Conservation (phyloP, 2,113 vertebrate species). For the Neotoma lepida region DNA sequence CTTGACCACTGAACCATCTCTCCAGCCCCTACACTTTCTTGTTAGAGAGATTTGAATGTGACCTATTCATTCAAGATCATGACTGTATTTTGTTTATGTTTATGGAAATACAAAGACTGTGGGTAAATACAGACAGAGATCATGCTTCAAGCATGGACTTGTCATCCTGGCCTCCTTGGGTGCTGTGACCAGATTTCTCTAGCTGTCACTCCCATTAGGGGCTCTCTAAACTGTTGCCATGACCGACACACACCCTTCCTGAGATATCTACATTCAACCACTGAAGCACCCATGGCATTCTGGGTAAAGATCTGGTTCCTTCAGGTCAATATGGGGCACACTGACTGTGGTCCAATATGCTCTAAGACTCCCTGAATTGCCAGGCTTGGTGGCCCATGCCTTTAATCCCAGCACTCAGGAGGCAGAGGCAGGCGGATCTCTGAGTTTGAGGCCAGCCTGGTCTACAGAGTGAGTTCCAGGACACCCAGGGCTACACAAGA, state of each 20-base stretch:
- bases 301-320: neutral
- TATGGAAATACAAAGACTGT: neutral
- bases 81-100: neutral
- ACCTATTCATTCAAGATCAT: neutral
- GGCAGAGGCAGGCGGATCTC: neutral
- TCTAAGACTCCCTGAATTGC: neutral
- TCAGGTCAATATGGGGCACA: neutral
- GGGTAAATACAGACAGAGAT: neutral
- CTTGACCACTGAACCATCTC: neutral
- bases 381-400: neutral
- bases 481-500: neutral
- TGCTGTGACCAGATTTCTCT: neutral
- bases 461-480: neutral
- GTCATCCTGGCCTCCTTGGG: neutral
- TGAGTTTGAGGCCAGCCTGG: neutral
- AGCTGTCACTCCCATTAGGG: neutral
- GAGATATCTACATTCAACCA: neutral
- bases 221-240: neutral
- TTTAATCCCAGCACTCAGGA: neutral
- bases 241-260: neutral
- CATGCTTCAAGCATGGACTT: neutral
- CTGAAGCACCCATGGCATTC: neutral
- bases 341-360: neutral
- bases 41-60: constrained; percentile 31
- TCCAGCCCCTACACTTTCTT: neutral